These are phyloP conservation scores for Phortica okadai DNA, from an alignment of 2,888 invertebrate genomes.

Conservation along the genomic window DNA sequence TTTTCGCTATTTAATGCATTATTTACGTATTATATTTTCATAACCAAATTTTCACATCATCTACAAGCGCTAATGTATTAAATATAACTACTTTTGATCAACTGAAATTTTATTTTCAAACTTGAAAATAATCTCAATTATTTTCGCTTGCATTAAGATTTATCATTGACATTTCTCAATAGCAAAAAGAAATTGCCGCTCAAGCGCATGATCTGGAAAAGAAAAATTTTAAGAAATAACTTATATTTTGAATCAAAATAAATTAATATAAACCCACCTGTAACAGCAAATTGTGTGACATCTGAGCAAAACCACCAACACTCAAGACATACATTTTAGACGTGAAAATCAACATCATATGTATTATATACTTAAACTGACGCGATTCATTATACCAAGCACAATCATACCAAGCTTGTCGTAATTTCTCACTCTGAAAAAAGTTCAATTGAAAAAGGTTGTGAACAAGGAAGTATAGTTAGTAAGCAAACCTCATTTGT, in stretches of 20 bases:
- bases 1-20: no score
- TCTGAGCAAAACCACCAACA: conserved; percentile 64
- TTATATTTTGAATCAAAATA: background rate
- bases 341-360: conserved; percentile 66
- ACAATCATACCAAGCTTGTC: conserved; percentile 62
- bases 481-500: conserved; percentile 50
- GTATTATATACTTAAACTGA: conserved; percentile 62
- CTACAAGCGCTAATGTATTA: no score
- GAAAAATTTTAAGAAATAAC: background rate
- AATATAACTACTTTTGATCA: no score
- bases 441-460: background rate
- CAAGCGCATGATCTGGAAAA: conserved; percentile 59
- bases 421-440: conserved; percentile 61
- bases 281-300: conserved; percentile 65
- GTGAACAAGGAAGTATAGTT: background rate
- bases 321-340: conserved; percentile 55
- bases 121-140: no score
- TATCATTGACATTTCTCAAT: conserved; percentile 60
- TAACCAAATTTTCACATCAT: no score
- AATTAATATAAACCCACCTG: conserved; percentile 48
- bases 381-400: conserved; percentile 66
- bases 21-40: no score
- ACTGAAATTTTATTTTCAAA: no score
- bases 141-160: background rate
- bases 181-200: conserved; percentile 69